Base-by-base conservation (phyloP, 1,140 invertebrate species). In the Lasioglossum albipes region DNA sequence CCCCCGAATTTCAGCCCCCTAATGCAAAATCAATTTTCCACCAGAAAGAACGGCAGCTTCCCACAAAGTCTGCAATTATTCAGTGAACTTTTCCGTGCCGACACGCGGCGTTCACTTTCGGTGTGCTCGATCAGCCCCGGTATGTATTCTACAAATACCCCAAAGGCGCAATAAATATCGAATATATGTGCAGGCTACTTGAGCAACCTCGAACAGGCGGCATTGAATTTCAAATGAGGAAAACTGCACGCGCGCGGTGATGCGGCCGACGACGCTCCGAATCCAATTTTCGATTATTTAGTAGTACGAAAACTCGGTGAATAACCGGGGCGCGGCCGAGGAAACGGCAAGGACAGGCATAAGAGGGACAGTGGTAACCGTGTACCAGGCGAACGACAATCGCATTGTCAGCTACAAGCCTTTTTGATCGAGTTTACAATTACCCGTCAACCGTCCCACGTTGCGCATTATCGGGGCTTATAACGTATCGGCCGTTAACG, bases 381-480 rank as follows among this genome's bases (percentile, higher is more conserved):
- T 54, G 49, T 27, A 42, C 42, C 16, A 42, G 65, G 7, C 18
- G 59, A 73, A 62, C 20, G 71, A 20, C 68, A 81, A 84, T 81
- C 72, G 79, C 78, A 84, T 77, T 82, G 78, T 71, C 65, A 73
- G 72, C 65, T 70, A 74, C 64, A 45, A 70, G 83, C 84, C 83
- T 84, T 85, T 70, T 81, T 76, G 77, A 85, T 85, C 84, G 68
- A 84, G 78, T 86, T 86, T 75, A 81, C 84, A 80, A 87, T 87
- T 86, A 86, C 81, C 70, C 84, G 76, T 86, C 85, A 82, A 27
- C 65, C 75, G 71, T 80, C 84, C 76, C 77, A 64, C 66, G 81
- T 73, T 76, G 69, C 69, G 68, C 77, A 72, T 86, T 87, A 86
- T 80, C 85, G 74, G 66, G 22, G 71, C 54, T 75, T 59, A 59